Percentiles rank a stretch among this genome's conserved stretches.
phyloP scores from a whole-genome alignment of 2,888 invertebrate species.

The Napeogenes inachia region DNA sequence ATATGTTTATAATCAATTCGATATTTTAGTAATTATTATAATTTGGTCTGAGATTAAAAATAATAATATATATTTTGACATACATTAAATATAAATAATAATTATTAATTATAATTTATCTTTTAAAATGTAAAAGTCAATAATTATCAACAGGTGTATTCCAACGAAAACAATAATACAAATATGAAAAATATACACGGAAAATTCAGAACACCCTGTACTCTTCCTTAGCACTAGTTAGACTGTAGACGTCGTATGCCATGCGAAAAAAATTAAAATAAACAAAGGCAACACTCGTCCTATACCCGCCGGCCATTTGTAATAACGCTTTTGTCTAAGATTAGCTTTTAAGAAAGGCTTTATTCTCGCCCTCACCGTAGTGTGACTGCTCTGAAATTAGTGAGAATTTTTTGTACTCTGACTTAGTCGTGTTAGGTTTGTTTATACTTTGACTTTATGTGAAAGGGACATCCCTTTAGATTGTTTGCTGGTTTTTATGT shows the following conservation, averaged over 20 bases:
- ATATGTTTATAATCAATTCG: too few species aligned
- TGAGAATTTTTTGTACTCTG: slow-evolving; percentile 25
- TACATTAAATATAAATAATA: too few species aligned
- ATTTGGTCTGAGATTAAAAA: too few species aligned
- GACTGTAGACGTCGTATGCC: slow-evolving; percentile 46
- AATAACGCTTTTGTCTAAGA: slow-evolving; percentile 76
- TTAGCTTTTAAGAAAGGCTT: slow-evolving; percentile 73
- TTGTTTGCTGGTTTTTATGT: not conserved
- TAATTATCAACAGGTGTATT: too few species aligned
- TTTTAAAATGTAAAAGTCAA: too few species aligned
- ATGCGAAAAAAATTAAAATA: slow-evolving; percentile 74
- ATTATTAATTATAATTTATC: too few species aligned
- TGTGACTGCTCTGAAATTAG: slow-evolving; percentile 37
- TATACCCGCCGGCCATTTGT: slow-evolving; percentile 61
- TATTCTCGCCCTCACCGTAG: slow-evolving; percentile 44
- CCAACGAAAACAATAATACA: too few species aligned
- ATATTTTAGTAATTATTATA: too few species aligned
- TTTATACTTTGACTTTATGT: slow-evolving; percentile 7
- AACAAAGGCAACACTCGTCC: slow-evolving; percentile 69
- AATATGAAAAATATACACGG: not conserved
- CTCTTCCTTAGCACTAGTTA: slow-evolving; percentile 49
- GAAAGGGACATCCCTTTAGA: not conserved
- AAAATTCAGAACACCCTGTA: slow-evolving; percentile 41
- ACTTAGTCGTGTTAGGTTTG: slow-evolving; percentile 3
- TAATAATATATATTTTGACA: too few species aligned